phyloP scores from a whole-genome alignment of 2,797 vertebrate genomes.

The Hippopotamyrus pictus region DNA sequence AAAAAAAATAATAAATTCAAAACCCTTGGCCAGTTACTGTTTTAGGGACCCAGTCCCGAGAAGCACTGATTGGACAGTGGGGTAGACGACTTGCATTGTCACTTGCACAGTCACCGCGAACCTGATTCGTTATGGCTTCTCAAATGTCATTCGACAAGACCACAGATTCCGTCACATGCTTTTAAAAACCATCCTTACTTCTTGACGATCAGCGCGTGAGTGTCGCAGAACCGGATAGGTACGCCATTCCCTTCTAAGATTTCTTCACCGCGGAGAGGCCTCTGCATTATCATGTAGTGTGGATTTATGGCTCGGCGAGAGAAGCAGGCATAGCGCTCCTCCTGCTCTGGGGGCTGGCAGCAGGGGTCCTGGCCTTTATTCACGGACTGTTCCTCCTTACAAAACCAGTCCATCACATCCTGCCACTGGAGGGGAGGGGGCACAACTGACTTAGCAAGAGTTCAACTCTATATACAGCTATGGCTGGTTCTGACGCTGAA shows the following conservation, averaged over 20 bases:
- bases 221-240: constrained; percentile 48
- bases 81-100: neutral
- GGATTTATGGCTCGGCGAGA: constrained; percentile 45
- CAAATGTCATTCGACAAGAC: neutral
- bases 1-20: neutral
- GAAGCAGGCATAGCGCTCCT: constrained; percentile 50
- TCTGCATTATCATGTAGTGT: constrained; percentile 34
- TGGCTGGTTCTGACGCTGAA: neutral
- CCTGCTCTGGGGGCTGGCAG: constrained; percentile 34
- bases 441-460: neutral
- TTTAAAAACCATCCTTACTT: constrained; percentile 43
- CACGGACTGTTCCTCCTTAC: constrained; percentile 27
- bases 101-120: neutral
- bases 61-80: neutral
- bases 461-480: neutral
- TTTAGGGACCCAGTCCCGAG: neutral
- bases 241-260: neutral
- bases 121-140: neutral
- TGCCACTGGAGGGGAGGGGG: constrained; percentile 51
- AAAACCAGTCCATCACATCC: constrained; percentile 54
- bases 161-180: neutral
- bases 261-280: neutral
- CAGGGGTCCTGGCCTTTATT: constrained; percentile 37
- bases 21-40: neutral
- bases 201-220: constrained; percentile 44